Conservation (phyloP, 1,140 invertebrate species). For the Macrotrachela quadricornifera region DNA sequence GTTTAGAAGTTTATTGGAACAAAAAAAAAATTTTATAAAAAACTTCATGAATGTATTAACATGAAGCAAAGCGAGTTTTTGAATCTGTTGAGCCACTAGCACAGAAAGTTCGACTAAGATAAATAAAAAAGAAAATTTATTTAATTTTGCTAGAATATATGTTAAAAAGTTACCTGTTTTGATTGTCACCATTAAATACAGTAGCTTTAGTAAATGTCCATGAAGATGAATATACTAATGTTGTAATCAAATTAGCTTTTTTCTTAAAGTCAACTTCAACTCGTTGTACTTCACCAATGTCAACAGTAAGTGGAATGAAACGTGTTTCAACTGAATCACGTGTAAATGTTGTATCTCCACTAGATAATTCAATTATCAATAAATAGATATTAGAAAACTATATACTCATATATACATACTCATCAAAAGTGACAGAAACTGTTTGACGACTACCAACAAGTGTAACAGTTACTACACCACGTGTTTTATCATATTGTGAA, state of each 20-base stretch:
- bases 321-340: slow-evolving; percentile 5
- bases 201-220: slow-evolving; percentile 2
- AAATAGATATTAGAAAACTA: neutral
- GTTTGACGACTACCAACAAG: neutral
- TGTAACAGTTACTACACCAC: neutral
- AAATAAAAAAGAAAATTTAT: no score
- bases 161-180: neutral
- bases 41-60: no score
- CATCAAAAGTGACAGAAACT: neutral
- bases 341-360: slow-evolving; percentile 1
- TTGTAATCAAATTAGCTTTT: neutral
- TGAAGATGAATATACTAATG: slow-evolving; percentile 3
- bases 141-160: no score
- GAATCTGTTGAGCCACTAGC: no score
- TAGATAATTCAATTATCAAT: neutral
- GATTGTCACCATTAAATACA: slow-evolving; percentile 1
- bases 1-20: no score
- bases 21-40: no score
- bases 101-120: no score
- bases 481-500: no score
- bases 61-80: no score
- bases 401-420: slow-evolving; percentile 1
- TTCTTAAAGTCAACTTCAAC: neutral
- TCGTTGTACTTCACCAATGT: neutral
- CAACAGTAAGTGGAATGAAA: neutral